Base-by-base conservation (phyloP, 2,113 vertebrate species). In the Pica pica region DNA sequence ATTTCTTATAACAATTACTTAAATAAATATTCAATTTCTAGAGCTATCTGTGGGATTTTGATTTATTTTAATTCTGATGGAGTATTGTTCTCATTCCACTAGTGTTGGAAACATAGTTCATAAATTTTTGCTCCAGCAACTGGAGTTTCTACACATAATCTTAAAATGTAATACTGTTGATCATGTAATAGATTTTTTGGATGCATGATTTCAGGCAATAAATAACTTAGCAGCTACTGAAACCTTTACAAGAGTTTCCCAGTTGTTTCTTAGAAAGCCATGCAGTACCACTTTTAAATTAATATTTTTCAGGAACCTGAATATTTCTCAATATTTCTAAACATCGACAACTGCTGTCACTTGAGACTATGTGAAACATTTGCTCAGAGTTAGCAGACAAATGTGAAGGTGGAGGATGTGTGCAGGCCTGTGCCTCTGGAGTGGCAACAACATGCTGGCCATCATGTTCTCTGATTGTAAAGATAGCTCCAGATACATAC, bases 271-370 rank as follows among this genome's bases (percentile, higher is more conserved):
- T n/a, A 69, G 24, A 67, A 57, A 55, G 23, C 4, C 20, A n/a
- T 35, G 19, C 13, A 49, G 27, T 80, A 53, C 11, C 4, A 30
- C 53, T 81, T 68, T 79, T 16, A 69, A 83, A 47, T 55, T 57
- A 49, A 17, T 23, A 7, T 15, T 69, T 88, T 95, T 73, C 26
- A 52, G n/a, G 49, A 56, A 83, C 19, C 1, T 37, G 7, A 49
- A 53, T n/a, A 11, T 88, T 22, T 79, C 75, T 75, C 42, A 71
- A 9, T 56, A 37, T 27, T 14, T 65, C 37, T 81, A 17, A 87
- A 69, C 14, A 53, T 16, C 0, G 0, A 47, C 19, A 78, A 15
- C 16, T 42, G 9, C 7, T 44, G 15, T 27, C 10, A 37, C 8
- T 28, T 68, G 11, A 90, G 30, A 64, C 24, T 39, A 67, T 1